Percentiles rank a stretch among this genome's conserved stretches.
Conservation (phyloP, 2,888 invertebrate species). For the Xestia rhomboidea region DNA sequence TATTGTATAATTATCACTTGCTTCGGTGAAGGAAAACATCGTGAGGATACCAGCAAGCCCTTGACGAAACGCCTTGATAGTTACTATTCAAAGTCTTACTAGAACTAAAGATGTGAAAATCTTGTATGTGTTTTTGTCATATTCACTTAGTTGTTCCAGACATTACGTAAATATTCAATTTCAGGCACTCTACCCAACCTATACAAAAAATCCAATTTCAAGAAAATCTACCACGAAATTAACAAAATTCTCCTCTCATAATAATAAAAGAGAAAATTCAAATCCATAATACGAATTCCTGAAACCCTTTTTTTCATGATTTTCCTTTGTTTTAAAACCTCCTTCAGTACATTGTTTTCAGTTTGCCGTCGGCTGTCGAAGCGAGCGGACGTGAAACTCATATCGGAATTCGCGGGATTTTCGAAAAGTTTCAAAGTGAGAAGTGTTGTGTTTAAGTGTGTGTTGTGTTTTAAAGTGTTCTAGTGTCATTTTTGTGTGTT, state of each 20-base stretch:
- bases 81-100: neutral
- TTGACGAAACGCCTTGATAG: neutral
- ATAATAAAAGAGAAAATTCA: conserved; percentile 6
- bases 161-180: conserved; percentile 6
- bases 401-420: conserved; percentile 33
- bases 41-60: too few relatives aligned
- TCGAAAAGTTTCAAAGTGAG: conserved; percentile 59
- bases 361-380: conserved; percentile 14
- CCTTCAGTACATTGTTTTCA: conserved; percentile 20
- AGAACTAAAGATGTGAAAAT: neutral
- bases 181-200: too few relatives aligned
- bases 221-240: neutral
- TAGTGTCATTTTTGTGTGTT: conserved; percentile 40
- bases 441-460: conserved; percentile 55
- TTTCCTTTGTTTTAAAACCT: conserved; percentile 45
- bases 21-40: too few relatives aligned
- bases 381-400: conserved; percentile 36
- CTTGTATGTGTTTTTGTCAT: neutral
- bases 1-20: too few relatives aligned
- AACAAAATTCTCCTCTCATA: neutral
- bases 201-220: neutral
- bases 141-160: too few relatives aligned
- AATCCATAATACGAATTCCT: conserved; percentile 5
- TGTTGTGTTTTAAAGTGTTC: conserved; percentile 31
- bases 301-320: conserved; percentile 41